These are phyloP conservation scores for Lasioglossum calceatum DNA, from an alignment of 2,888 invertebrate species.

Conservation along the genomic window DNA sequence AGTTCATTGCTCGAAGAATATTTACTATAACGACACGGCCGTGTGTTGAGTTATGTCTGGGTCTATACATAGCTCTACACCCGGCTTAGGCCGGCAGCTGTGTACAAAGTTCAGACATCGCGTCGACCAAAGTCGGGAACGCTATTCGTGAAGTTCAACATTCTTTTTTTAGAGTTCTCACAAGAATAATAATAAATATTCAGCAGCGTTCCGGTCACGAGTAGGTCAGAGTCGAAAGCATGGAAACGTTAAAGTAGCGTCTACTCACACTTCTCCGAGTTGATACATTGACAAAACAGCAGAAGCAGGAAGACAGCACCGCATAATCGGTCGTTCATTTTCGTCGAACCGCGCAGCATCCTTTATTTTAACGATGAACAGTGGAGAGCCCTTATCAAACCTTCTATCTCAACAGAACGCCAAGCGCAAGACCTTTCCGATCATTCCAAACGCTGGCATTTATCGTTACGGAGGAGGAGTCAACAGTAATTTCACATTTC, in stretches of 20 bases:
- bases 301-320: conserved; percentile 26
- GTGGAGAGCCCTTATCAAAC: neutral
- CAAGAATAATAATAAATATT: neutral
- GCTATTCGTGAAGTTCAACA: too few relatives aligned
- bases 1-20: conserved; percentile 12
- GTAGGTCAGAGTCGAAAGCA: neutral
- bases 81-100: neutral
- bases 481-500: neutral
- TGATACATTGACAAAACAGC: conserved; percentile 20
- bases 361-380: neutral
- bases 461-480: neutral
- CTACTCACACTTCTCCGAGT: conserved; percentile 61
- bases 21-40: neutral
- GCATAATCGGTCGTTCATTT: conserved; percentile 45
- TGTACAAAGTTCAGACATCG: neutral
- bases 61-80: neutral
- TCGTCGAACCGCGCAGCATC: conserved; percentile 20
- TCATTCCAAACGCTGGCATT: neutral
- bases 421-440: neutral
- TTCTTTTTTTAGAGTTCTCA: neutral
- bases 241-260: neutral
- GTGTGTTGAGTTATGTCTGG: neutral
- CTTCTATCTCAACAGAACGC: neutral
- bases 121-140: neutral
- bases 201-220: neutral